Percentiles rank a stretch among this genome's conserved stretches.
phyloP scores from a whole-genome alignment of 2,113 vertebrate species.

The Hyperopisus bebe region DNA sequence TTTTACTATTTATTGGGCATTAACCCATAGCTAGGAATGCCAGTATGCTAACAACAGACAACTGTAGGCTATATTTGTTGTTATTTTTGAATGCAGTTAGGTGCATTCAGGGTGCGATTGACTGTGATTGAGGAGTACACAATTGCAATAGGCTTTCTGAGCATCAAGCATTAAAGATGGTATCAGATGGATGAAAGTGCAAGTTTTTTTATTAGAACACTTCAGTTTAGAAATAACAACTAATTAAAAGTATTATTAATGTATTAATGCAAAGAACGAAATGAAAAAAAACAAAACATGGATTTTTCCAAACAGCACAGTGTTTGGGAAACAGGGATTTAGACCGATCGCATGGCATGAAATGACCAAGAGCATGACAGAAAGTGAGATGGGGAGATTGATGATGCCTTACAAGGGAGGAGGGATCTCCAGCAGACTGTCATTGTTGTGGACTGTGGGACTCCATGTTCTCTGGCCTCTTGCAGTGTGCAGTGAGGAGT shows the following conservation, averaged over 20 bases:
- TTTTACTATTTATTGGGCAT: background rate
- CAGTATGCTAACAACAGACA: background rate
- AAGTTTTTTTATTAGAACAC: background rate
- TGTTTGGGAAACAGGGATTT: background rate
- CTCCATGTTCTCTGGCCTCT: slow-evolving; percentile 4
- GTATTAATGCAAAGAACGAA: background rate
- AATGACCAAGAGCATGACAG: background rate
- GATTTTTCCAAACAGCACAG: background rate
- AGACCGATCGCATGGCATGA: background rate
- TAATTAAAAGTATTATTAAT: background rate
- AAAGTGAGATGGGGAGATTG: background rate
- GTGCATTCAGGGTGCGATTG: background rate
- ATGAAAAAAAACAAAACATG: background rate
- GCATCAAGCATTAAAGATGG: background rate
- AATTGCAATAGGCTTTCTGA: background rate
- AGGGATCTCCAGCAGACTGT: background rate
- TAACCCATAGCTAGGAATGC: background rate
- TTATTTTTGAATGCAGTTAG: background rate
- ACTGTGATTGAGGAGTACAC: background rate
- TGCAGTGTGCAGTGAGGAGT: background rate
- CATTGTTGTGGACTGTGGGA: background rate
- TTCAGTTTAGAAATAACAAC: background rate
- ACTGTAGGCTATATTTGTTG: background rate
- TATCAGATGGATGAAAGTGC: background rate
- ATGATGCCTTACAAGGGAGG: background rate